Evolutionary conservation across 2,888 invertebrate species (phyloP).

Genomic region (Harmothoe impar): DNA sequence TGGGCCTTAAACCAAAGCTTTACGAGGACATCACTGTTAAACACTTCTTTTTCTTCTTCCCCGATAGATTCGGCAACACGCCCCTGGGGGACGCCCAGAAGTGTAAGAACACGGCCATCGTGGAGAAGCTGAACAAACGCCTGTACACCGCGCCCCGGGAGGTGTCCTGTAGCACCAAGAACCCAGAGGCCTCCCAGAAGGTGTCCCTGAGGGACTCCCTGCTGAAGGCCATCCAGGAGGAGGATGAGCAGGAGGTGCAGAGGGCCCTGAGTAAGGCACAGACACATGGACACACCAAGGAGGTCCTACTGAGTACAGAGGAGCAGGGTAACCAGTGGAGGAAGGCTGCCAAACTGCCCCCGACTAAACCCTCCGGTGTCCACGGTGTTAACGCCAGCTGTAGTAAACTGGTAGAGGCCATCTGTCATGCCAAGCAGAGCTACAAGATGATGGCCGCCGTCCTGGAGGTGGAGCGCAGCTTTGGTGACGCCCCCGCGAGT

Average conservation of each 20-base stretch:
- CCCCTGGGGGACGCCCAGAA: slow-evolving; percentile 17
- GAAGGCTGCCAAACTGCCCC: background rate
- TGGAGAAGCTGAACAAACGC: background rate
- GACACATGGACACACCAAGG: background rate
- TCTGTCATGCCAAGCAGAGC: background rate
- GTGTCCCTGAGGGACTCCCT: background rate
- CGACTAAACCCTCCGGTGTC: background rate
- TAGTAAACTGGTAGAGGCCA: background rate
- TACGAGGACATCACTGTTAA: no score
- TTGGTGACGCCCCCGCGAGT: background rate
- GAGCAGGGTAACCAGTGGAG: background rate
- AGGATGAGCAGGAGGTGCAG: background rate
- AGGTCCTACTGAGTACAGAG: slow-evolving; percentile 13
- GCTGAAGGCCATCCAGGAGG: background rate
- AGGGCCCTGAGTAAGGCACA: background rate
- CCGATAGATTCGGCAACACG: slow-evolving; percentile 39
- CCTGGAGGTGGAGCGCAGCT: background rate
- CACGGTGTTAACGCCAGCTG: background rate
- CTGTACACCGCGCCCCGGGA: background rate
- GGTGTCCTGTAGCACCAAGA: background rate
- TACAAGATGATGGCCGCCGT: background rate
- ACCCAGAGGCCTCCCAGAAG: background rate
- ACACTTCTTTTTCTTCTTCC: background rate
- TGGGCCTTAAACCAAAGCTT: no score
- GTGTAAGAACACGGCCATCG: background rate